A percentile compares a stretch with the other conserved stretches of the same genome.
phyloP scores from a whole-genome alignment of 2,888 invertebrate species.

The Autographa gamma region DNA sequence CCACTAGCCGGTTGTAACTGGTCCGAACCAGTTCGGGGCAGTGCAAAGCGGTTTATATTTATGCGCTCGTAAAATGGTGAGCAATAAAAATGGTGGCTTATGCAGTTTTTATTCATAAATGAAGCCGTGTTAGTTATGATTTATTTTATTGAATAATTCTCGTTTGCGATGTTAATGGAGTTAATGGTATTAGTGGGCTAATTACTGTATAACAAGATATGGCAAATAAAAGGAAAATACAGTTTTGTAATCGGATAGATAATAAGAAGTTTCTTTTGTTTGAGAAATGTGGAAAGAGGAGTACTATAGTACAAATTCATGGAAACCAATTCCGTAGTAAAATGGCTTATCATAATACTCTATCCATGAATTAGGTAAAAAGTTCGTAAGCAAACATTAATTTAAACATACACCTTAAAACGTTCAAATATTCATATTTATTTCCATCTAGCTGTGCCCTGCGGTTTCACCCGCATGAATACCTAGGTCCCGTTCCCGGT shows the following conservation, averaged over 20 bases:
- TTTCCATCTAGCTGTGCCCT: no score
- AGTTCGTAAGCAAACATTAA: no score
- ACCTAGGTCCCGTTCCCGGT: no score
- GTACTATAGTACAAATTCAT: no score
- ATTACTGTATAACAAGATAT: conserved; percentile 25
- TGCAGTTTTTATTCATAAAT: conserved; percentile 69
- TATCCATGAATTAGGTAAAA: no score
- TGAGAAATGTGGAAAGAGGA: no score
- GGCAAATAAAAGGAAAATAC: background rate
- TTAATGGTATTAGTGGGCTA: conserved; percentile 45
- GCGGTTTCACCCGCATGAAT: no score
- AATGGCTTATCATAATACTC: no score
- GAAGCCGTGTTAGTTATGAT: conserved; percentile 45
- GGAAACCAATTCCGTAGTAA: no score
- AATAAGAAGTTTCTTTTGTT: no score
- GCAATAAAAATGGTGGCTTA: conserved; percentile 66
- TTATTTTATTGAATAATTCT: conserved; percentile 53
- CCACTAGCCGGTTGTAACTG: conserved; percentile 44
- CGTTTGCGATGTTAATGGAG: conserved; percentile 43
- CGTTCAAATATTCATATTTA: no score
- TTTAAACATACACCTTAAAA: no score
- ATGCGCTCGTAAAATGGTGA: conserved; percentile 64
- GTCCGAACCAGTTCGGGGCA: conserved; percentile 34
- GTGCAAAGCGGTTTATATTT: conserved; percentile 61
- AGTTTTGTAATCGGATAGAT: background rate